A percentile compares a stretch with the other conserved stretches of the same genome.
These are phyloP conservation scores for Ormyrus labotus DNA, from an alignment of 2,888 invertebrate species.

Conservation along the genomic window DNA sequence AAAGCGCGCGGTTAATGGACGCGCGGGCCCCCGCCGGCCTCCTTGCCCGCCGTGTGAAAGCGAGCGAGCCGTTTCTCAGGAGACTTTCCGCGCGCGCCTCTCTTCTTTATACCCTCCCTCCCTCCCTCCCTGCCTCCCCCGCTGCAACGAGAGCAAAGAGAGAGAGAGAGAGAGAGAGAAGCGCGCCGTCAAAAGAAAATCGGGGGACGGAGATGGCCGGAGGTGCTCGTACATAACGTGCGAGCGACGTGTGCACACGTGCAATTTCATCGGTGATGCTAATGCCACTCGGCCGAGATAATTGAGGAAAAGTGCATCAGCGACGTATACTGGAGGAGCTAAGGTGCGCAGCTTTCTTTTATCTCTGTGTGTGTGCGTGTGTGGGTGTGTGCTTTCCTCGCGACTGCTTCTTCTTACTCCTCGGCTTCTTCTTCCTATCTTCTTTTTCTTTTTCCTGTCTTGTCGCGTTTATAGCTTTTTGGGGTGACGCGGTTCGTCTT, in stretches of 20 bases:
- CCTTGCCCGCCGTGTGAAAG: slow-evolving; percentile 34
- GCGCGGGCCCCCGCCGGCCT: neutral
- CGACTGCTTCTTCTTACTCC: neutral
- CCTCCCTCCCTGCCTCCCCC: neutral
- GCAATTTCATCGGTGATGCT: slow-evolving; percentile 49
- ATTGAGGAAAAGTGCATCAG: slow-evolving; percentile 44
- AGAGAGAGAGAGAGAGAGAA: slow-evolving; percentile 2
- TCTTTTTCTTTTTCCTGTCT: neutral
- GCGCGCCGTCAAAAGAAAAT: too few relatives aligned
- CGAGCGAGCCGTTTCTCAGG: slow-evolving; percentile 9
- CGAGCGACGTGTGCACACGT: slow-evolving; percentile 16
- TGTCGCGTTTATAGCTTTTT: neutral
- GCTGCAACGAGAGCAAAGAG: slow-evolving; percentile 6
- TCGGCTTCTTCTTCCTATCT: neutral
- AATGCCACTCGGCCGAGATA: slow-evolving; percentile 42
- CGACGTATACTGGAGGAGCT: neutral
- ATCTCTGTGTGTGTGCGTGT: neutral
- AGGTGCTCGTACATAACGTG: neutral
- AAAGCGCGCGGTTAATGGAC: slow-evolving; percentile 46
- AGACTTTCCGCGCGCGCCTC: neutral
- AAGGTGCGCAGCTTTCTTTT: too few relatives aligned
- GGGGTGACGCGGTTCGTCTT: too few relatives aligned
- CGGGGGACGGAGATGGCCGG: neutral
- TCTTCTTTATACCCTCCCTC: too few relatives aligned
- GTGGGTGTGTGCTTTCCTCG: neutral